Evolutionary conservation across 1,140 invertebrate genomes (phyloP), one percentile per base, ranked within the genome.

Genomic region (Triops longicaudatus): DNA sequence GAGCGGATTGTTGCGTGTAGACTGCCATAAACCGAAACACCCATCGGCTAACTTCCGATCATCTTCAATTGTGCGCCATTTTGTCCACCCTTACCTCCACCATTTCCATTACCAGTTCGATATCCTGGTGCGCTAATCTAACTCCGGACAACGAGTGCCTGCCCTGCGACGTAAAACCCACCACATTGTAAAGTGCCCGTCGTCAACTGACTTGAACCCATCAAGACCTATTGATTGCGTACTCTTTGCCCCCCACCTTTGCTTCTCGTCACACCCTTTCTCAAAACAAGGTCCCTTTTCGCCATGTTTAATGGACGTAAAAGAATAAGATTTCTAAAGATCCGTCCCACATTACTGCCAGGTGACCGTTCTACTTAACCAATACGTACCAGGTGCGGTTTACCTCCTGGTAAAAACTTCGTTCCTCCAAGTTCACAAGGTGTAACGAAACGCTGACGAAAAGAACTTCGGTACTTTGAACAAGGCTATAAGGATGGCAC

Each of bases 1-100:
- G 50, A 63, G 50, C 14, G 50, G 50, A 63, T 63, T 63, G 50
- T 63, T 63, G 50, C 50, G 50, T 63, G 50, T 63, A n/a, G 31
- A 37, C 31, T 22, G 50, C 50, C 50, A 63, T n/a, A 14, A 63
- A 63, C 11, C 43, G 17, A 63, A 63, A 63, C 5, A 9, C n/a
- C n/a, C 50, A 63, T 37, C 31, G 2, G 31, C 1, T 22, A 22
- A 63, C 50, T 63, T 63, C 50, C 50, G 50, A 63, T 63, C 50
- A 63, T 63, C 50, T 63, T 63, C 50, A 63, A 63, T 63, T 63
- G 50, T 63, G 31, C 7, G 22, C 17, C 50, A 22, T 22, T 63
- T 17, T 22, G n/a, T 63, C 14, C 50, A n/a, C n/a, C n/a, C n/a
- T n/a, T n/a, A n/a, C 50, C 50, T 17, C 14, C 50, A 10, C 22